Conservation (phyloP, 2,113 vertebrate genomes). For the Pimephales promelas region DNA sequence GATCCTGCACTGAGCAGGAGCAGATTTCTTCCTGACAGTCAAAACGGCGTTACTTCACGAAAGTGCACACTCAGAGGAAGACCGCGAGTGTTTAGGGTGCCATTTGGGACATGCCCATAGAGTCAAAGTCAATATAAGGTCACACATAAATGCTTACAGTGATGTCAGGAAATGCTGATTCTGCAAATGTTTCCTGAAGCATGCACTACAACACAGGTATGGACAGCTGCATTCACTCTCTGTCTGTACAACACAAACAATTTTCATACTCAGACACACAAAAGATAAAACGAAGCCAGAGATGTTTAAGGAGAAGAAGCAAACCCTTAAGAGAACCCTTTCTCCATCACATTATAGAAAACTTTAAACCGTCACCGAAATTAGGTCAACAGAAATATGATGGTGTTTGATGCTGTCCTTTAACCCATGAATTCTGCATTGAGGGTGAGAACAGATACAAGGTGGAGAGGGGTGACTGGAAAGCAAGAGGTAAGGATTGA, state of each 20-base stretch:
- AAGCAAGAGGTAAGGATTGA: slow-evolving; percentile 35
- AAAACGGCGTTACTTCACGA: too few species aligned
- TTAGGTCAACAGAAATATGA: slow-evolving; percentile 47
- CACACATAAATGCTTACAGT: slow-evolving; percentile 25
- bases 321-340: background rate
- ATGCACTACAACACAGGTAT: background rate
- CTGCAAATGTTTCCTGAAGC: slow-evolving; percentile 33
- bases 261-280: background rate
- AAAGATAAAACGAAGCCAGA: background rate
- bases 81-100: too few species aligned
- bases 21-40: too few species aligned
- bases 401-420: slow-evolving; percentile 38
- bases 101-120: too few species aligned
- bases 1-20: too few species aligned
- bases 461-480: background rate
- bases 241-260: background rate
- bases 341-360: slow-evolving; percentile 21
- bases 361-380: slow-evolving; percentile 44
- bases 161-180: slow-evolving; percentile 11
- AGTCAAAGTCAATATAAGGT: slow-evolving; percentile 18
- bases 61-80: too few species aligned
- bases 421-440: slow-evolving; percentile 46
- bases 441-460: background rate
- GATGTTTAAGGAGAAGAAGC: background rate
- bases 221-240: background rate